Evolutionary conservation across 1,140 invertebrate genomes (phyloP), one percentile per base, ranked within the genome.

Genomic region (Drosophila albomicans): DNA sequence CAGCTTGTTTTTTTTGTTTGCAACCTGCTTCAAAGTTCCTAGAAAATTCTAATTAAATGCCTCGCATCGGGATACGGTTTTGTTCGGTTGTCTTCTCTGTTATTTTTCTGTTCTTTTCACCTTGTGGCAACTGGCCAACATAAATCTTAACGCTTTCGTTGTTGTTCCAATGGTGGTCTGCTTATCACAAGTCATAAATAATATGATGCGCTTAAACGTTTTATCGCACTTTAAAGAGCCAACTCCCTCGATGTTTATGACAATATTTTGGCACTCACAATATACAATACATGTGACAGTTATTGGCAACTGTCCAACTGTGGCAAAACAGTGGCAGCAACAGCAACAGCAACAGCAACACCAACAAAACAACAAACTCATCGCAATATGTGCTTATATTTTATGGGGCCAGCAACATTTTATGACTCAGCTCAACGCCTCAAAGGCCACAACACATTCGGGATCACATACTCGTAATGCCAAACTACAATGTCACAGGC

Each of bases 191-290:
- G 46, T 20, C 84, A 88, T 87, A 88, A 88, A 87, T 87, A 75
- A 82, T 84, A 58, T 78, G 85, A 87, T 84, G 84, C 84, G 84
- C 84, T 78, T 87, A 82, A 87, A 79, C 84, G 84, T 88, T 87
- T 87, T 87, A 87, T 87, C 84, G 84, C 84, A 82, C 35, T 88
- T 87, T 87, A 80, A 87, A 87, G 69, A 71, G 77, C 62, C 78
- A 59, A 61, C 78, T 46, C 35, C 30, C 20, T 10, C 66, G 45
- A 82, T 78, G 80, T 80, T 87, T 87, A 88, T 87, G 82, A 78
- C 84, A 79, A 82, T 82, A 82, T 87, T 87, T 87, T 84, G 82
- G 82, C 82, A 78, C 57, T 58, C 65, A 65, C 68, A 67, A 13
- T 43, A 43, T 38, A 25, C 13, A 46, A 15, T 7, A 82, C 82